Conservation (phyloP, 2,113 vertebrate species). For the Isurus oxyrinchus region DNA sequence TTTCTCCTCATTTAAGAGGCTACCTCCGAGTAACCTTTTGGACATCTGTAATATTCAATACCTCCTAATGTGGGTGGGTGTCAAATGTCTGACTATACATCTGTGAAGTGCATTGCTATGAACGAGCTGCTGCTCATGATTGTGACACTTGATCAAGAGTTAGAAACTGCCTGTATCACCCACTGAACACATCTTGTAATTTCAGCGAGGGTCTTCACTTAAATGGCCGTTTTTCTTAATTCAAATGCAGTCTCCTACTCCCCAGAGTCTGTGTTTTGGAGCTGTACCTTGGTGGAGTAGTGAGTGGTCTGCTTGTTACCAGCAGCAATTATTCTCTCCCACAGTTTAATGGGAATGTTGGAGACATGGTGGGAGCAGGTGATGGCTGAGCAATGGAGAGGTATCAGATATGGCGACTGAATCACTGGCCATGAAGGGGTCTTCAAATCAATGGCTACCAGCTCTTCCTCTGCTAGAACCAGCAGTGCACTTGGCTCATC, state of each 20-base stretch:
- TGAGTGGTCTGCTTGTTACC: slow-evolving; percentile 76
- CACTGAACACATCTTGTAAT: neutral
- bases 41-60: neutral
- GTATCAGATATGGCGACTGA: slow-evolving; percentile 87
- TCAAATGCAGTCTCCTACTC: neutral
- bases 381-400: slow-evolving; percentile 93
- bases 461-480: slow-evolving; percentile 90
- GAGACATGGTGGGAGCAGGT: slow-evolving; percentile 94
- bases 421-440: slow-evolving; percentile 80
- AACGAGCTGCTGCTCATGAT: neutral
- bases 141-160: neutral
- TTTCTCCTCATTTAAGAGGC: neutral
- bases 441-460: slow-evolving; percentile 85
- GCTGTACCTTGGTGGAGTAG: slow-evolving; percentile 77
- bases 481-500: slow-evolving; percentile 82
- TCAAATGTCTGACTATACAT: neutral
- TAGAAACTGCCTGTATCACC: neutral
- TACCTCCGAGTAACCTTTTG: neutral
- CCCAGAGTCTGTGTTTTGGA: slow-evolving; percentile 11
- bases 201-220: neutral
- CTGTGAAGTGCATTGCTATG: neutral
- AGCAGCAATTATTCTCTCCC: slow-evolving; percentile 75
- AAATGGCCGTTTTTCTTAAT: neutral
- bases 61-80: neutral
- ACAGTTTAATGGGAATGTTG: slow-evolving; percentile 87